Evolutionary conservation across 2,797 vertebrate species (phyloP), one percentile per base, ranked within the genome.

Genomic region (Hapalemur alaotrensis): DNA sequence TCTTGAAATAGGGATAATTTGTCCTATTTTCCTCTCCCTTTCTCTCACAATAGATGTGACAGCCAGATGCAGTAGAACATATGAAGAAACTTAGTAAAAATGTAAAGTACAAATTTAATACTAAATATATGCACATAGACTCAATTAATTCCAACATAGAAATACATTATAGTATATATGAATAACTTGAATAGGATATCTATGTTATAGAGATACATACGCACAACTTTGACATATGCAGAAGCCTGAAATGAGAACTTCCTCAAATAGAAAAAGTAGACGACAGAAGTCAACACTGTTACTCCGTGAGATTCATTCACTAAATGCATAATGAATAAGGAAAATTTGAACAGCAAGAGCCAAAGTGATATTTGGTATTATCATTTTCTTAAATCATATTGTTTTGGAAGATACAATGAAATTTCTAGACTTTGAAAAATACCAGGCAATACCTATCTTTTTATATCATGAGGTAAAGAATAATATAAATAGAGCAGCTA

Each of bases 31-130:
- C 8, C 22, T 81, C 15, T 8, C 17, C 61, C 7, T 57, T 72
- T 84, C 12, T 15, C 14, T 75, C 61, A 73, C 30, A 73, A 69
- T 38, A 78, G 8, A 50, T 59, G 61, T 82, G 15, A 93, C 35
- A 95, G 83, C 65, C 65, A 92, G 52, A 80, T 79, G 75, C 17
- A 88, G 43, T 14, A 90, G 13, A 82, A 88, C 15, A 69, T 32
- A 50, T 13, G 35, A 63, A 93, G 9, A 87, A 96, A 82, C 32
- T 46, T 95, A 50, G n/a, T 46, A 90, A 84, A 97, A 92, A 91
- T 50, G 23, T 65, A 38, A 92, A 96, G 15, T 17, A 93, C 65
- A 91, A 78, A 91, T 78, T 91, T 94, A 63, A 69, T 91, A 61
- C 38, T 89, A 88, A 83, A 82, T 73, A 32, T 83, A 59, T 57